These are phyloP conservation scores for Chunga burmeisteri DNA, from an alignment of 2,113 vertebrate species.

Conservation along the genomic window DNA sequence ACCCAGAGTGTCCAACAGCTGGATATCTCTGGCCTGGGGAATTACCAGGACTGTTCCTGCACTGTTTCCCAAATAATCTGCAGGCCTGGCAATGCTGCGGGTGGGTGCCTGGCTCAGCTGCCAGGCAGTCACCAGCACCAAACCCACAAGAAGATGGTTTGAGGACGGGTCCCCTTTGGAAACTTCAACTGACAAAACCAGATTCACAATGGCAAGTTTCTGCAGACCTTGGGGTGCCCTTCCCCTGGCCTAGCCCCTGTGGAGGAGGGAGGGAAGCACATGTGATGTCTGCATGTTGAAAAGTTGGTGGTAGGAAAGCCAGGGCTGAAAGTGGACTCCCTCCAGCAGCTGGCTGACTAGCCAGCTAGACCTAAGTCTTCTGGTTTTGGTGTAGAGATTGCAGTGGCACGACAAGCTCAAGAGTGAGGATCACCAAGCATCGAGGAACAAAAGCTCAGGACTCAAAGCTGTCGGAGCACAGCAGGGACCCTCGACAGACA, in stretches of 20 bases:
- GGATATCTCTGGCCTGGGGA: neutral
- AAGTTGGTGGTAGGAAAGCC: neutral
- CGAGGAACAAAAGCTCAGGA: neutral
- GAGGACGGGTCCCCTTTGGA: neutral
- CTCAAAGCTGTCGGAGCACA: neutral
- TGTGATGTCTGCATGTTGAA: neutral
- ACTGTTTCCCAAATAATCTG: accelerated
- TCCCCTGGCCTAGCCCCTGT: neutral
- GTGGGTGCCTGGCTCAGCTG: neutral
- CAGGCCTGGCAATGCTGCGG: neutral
- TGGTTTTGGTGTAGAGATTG: neutral
- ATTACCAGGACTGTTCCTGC: accelerated
- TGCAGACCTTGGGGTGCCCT: neutral
- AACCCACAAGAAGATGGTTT: neutral
- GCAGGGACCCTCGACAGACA: neutral
- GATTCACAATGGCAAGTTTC: neutral
- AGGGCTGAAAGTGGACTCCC: neutral
- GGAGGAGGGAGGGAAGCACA: accelerated
- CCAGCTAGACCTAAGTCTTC: neutral
- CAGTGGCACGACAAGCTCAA: neutral
- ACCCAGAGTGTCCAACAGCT: neutral
- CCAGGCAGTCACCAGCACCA: neutral
- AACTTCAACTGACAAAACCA: neutral
- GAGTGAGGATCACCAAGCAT: neutral
- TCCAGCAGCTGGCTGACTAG: neutral